Base-by-base conservation (phyloP, 2,113 vertebrate species). In the Catharus bicknelli region DNA sequence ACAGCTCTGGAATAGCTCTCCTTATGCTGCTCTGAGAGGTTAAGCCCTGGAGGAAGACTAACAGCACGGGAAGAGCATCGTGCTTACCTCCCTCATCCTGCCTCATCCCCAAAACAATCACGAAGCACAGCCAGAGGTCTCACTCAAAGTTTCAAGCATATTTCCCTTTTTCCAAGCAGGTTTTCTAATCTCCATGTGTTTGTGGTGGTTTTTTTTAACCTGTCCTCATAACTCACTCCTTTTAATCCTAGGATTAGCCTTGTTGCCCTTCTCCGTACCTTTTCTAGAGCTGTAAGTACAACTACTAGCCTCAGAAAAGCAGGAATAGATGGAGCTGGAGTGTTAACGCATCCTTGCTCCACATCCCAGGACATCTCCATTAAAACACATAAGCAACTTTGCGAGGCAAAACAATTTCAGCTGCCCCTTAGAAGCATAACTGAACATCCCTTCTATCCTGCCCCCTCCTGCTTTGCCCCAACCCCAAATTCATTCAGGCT, bases 231-330 rank as follows among this genome's bases (percentile, higher is more conserved):
- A 95, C 68, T 93, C 90, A 76, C 90, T 95, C 90, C 89, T 77
- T 77, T 87, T 91, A 94, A 97, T 94, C 95, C 89, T 26, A 58
- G 85, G 94, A 93, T 90, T 97, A 96, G 94, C 96, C 88, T 83
- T 63, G 20, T 17, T 58, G 74, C 68, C 83, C 93, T 96, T 58
- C 83, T 83, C 86, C 11, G 3, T 90, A 89, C 51, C 57, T 92
- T 93, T 91, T 90, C 88, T 62, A 82, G 76, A 72, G 50, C 93
- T 73, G 27, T 72, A 94, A 94, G 55, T 21, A 67, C 62, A 82
- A 86, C 55, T 89, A 69, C 69, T 40, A 36, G 55, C 55, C 77
- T 83, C 75, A 70, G 42, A 83, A 83, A 87, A 0, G 0, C 50
- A 93, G 50, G 79, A 84, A 78, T 5, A 77, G 78, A 63, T 26